Conservation (phyloP, 2,113 vertebrate genomes). For the Anguilla japonica region DNA sequence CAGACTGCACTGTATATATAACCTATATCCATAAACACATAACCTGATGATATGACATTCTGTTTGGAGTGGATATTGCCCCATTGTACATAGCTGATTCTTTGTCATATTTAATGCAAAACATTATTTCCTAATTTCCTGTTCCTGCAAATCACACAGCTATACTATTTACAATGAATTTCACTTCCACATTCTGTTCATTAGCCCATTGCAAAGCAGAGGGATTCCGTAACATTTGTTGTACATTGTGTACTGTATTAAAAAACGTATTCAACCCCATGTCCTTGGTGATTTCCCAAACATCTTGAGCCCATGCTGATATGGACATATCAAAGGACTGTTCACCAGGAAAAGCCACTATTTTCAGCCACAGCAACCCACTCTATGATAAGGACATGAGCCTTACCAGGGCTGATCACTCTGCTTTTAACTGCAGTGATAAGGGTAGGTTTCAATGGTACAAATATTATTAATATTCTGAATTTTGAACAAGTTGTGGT, state of each 20-base stretch:
- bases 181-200: not conserved
- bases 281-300: not conserved
- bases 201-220: not conserved
- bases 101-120: too few relatives aligned
- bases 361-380: slow-evolving; percentile 47
- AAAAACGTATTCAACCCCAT: not conserved
- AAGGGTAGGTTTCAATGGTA: slow-evolving; percentile 26
- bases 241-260: not conserved
- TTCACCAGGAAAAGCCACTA: not conserved
- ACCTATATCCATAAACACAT: too few relatives aligned
- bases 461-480: not conserved
- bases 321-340: slow-evolving; percentile 39
- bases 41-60: too few relatives aligned
- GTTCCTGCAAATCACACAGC: too few relatives aligned
- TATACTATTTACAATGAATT: too few relatives aligned
- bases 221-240: not conserved
- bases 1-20: too few relatives aligned
- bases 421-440: slow-evolving; percentile 47
- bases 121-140: too few relatives aligned
- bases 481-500: too few relatives aligned
- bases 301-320: not conserved
- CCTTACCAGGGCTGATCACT: slow-evolving; percentile 35
- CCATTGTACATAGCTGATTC: too few relatives aligned
- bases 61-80: too few relatives aligned
- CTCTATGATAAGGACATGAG: slow-evolving; percentile 49